phyloP scores from a whole-genome alignment of 2,113 vertebrate species.

The Manacus vitellinus region DNA sequence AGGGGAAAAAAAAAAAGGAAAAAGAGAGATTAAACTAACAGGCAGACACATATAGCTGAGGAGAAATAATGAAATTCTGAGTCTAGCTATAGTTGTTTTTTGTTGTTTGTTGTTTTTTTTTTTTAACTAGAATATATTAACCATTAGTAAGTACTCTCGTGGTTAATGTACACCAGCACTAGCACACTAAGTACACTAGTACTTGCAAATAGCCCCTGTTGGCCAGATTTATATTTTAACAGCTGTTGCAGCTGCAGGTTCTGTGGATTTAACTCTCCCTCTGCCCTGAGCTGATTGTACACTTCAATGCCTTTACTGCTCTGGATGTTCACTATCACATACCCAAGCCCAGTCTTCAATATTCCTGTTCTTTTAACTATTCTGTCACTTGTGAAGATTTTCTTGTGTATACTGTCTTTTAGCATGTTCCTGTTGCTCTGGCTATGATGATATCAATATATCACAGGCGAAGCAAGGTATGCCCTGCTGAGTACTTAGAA shows the following conservation, averaged over 20 bases:
- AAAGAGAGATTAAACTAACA: not conserved
- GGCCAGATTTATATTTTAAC: not conserved
- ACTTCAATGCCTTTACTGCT: not conserved
- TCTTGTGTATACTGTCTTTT: not conserved
- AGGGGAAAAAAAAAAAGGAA: rapidly evolving
- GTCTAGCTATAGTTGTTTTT: not conserved
- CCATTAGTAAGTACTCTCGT: not conserved
- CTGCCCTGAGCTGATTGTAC: not conserved
- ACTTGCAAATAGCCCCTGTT: not conserved
- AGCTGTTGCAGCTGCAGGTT: not conserved
- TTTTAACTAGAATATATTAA: slow-evolving; percentile 14
- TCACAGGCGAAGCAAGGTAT: not conserved
- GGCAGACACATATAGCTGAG: not conserved
- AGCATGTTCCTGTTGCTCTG: not conserved
- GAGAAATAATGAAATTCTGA: not conserved
- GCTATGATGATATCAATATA: not conserved
- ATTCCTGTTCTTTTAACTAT: not conserved
- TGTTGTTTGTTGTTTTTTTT: not conserved
- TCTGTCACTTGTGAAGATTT: not conserved
- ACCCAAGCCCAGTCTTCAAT: not conserved
- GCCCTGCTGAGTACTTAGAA: not conserved
- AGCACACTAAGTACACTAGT: not conserved
- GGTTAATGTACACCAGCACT: slow-evolving; percentile 13
- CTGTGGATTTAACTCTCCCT: not conserved
- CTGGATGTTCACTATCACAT: not conserved